Conservation (phyloP, 2,888 invertebrate species). For the Notodonta ziczac region DNA sequence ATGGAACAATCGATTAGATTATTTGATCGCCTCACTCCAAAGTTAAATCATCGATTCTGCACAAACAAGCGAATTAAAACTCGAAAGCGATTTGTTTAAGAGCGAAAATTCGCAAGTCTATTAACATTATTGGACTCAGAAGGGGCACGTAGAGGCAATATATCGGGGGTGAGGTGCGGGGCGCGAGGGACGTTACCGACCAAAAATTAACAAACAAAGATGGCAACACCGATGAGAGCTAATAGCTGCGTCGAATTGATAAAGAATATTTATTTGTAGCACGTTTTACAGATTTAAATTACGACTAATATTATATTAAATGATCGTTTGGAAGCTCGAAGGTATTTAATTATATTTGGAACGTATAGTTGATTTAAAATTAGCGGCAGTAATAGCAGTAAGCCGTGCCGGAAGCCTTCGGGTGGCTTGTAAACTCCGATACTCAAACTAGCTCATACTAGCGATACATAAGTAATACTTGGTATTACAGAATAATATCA, state of each 20-base stretch:
- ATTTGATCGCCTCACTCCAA: too few relatives aligned
- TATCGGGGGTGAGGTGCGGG: conserved; percentile 12
- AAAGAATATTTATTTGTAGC: neutral
- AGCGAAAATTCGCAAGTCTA: conserved; percentile 22
- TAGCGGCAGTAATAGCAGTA: too few relatives aligned
- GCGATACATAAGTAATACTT: too few relatives aligned
- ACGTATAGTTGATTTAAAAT: neutral
- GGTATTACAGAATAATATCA: too few relatives aligned
- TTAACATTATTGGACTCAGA: conserved; percentile 19
- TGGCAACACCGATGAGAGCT: neutral
- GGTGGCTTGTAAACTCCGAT: too few relatives aligned
- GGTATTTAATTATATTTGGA: neutral
- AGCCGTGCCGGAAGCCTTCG: too few relatives aligned
- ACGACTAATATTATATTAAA: neutral
- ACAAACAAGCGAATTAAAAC: conserved; percentile 21
- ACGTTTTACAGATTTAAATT: neutral
- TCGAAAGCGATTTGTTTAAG: conserved; percentile 19
- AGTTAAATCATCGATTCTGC: too few relatives aligned
- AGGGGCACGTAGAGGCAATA: conserved; percentile 33
- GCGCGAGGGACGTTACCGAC: conserved; percentile 30
- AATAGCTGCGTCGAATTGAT: neutral
- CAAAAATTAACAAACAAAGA: conserved; percentile 20
- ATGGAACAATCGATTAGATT: too few relatives aligned
- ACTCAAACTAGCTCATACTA: too few relatives aligned
- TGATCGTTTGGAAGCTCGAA: neutral